A percentile compares a stretch with the other conserved stretches of the same genome.
These are phyloP conservation scores for Anthopleura xanthogrammica DNA, from an alignment of 92 coral and sea anemone species.

Conservation along the genomic window DNA sequence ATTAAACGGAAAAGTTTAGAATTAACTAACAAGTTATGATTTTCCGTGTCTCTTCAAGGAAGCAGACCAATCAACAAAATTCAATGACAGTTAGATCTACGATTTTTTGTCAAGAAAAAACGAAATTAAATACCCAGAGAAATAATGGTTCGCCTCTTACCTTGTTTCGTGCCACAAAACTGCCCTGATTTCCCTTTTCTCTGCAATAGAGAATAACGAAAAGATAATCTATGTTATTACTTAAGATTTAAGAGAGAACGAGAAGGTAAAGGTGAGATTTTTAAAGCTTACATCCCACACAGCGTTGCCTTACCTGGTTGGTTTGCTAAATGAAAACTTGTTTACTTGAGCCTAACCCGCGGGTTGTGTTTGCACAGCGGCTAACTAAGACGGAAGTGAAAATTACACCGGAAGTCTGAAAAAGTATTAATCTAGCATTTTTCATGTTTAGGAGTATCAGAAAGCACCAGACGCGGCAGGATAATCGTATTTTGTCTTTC, in stretches of 20 bases:
- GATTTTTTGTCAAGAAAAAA: background rate
- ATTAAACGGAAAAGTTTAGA: background rate
- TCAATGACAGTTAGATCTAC: background rate
- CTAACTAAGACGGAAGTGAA: background rate
- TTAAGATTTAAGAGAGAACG: background rate
- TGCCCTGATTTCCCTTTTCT: background rate
- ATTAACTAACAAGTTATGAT: background rate
- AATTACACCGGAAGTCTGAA: background rate
- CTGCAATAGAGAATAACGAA: background rate
- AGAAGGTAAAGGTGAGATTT: background rate
- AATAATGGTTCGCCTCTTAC: background rate
- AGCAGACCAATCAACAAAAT: background rate
- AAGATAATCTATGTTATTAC: background rate
- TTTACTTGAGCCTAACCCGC: background rate
- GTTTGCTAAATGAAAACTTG: background rate
- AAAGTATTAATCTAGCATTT: too few species aligned
- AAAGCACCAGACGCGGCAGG: too few species aligned
- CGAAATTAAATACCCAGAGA: background rate
- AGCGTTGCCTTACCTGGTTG: background rate
- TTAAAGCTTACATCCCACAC: conserved; percentile 5
- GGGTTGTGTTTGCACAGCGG: background rate
- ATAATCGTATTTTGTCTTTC: too few species aligned
- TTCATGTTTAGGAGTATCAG: too few species aligned
- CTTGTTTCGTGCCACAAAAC: background rate
- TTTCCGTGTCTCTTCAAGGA: background rate